Evolutionary conservation across 2,797 vertebrate species (phyloP), one percentile per base, ranked within the genome.

Genomic region (Lithobates sylvaticus): DNA sequence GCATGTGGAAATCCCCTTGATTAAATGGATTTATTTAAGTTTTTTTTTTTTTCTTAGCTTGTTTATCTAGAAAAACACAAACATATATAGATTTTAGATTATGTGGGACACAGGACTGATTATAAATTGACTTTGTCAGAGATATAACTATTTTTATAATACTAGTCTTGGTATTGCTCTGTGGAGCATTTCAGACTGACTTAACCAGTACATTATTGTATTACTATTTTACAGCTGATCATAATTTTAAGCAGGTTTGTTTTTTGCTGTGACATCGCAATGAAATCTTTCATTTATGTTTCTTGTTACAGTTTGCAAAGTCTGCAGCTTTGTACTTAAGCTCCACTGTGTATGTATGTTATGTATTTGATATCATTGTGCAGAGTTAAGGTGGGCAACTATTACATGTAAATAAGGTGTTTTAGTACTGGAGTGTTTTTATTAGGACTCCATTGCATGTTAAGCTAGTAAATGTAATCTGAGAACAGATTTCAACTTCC

Each of bases 381-480:
- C 50, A 42, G 42, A 76, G 65, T 75, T 29, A 44, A 54, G 58
- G 67, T 65, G 78, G 50, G 32, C 76, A 42, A 77, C 10, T 61
- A 64, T 71, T 84, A 68, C 32, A 64, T 82, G 85, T 86, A 82
- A 76, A 82, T 77, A 82, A 64, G 79, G 32, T 70, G 61, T 61
- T 58, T 77, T 23, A 58, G 72, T 81, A 69, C 34, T 29, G 65
- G 84, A 86, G 71, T 77, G 47, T 39, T 39, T 76, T 61, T 74
- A 44, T n/a, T 76, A 65, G 21, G 54, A 50, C 85, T 73, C 32
- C 42, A 68, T 42, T 83, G 85, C 81, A 87, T 87, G 85, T 83
- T 78, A 67, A 54, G 61, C 71, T 87, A 72, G 74, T 36, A 74
- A 77, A 64, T 83, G 26, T 77, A 71, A 78, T 86, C 81, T 64